Evolutionary conservation across 1,140 invertebrate genomes (phyloP).

Genomic region (Sesamia nonagrioides): DNA sequence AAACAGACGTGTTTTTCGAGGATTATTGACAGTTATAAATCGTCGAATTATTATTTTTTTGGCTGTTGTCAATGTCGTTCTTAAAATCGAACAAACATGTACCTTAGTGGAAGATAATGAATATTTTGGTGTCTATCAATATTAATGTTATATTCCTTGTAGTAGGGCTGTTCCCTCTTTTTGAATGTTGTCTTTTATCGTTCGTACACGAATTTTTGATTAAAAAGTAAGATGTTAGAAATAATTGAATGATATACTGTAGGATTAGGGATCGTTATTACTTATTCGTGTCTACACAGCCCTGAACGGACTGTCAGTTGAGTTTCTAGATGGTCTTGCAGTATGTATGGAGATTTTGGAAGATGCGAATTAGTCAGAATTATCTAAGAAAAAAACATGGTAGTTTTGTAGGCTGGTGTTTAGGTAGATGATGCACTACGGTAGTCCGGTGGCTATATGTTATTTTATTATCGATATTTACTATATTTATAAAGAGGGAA

Average conservation of each 20-base stretch:
- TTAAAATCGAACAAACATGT: conserved; percentile 24
- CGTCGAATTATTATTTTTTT: conserved; percentile 15
- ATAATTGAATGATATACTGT: neutral
- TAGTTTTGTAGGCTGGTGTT: neutral
- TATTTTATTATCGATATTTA: neutral
- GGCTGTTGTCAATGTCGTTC: conserved; percentile 7
- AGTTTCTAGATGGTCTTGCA: neutral
- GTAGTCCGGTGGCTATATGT: neutral
- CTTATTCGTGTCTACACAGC: conserved; percentile 10
- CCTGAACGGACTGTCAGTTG: neutral
- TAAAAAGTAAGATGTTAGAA: conserved; percentile 14
- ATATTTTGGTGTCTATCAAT: conserved; percentile 25
- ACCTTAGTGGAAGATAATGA: neutral
- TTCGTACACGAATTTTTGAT: neutral
- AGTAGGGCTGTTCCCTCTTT: neutral
- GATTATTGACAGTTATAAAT: conserved; percentile 14
- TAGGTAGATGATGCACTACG: conserved; percentile 3
- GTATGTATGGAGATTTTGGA: neutral
- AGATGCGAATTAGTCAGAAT: conserved; percentile 1
- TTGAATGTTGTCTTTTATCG: conserved; percentile 11
- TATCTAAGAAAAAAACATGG: neutral
- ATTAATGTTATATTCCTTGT: conserved; percentile 1
- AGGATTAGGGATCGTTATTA: conserved; percentile 11
- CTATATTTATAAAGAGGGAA: neutral
- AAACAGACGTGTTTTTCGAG: conserved; percentile 1